A percentile compares a stretch with the other conserved stretches of the same genome.
Conservation (phyloP, 2,888 invertebrate genomes). For the Stenichneumon culpator region DNA sequence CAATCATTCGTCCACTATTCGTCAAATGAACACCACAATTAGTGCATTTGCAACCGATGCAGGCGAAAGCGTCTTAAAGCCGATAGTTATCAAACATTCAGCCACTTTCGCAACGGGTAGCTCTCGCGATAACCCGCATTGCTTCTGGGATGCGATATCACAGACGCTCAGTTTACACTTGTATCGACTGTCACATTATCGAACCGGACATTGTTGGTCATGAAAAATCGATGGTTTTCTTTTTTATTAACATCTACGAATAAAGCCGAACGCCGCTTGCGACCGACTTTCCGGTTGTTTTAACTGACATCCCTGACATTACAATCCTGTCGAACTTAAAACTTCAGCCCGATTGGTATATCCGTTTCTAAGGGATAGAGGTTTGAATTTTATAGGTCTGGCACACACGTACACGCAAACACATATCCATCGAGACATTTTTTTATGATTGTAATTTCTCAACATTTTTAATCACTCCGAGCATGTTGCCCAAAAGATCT, state of each 20-base stretch:
- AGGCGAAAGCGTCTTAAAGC: not conserved
- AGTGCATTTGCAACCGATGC: not conserved
- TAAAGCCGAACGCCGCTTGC: not conserved
- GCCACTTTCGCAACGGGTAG: slow-evolving; percentile 14
- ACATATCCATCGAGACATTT: not conserved
- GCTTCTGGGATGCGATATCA: slow-evolving; percentile 30
- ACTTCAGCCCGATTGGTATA: too few species aligned
- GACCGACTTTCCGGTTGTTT: not conserved
- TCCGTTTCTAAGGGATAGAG: too few species aligned
- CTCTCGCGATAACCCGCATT: slow-evolving; percentile 39
- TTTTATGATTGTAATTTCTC: not conserved
- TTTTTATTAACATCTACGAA: not conserved
- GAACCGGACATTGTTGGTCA: not conserved
- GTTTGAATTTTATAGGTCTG: too few species aligned
- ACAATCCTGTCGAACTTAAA: too few species aligned
- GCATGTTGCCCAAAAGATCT: not conserved
- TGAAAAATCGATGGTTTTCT: not conserved
- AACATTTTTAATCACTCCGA: too few species aligned
- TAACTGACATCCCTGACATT: too few species aligned
- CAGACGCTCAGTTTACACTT: not conserved
- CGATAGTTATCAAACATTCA: slow-evolving; percentile 14
- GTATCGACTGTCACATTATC: not conserved
- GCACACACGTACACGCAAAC: not conserved
- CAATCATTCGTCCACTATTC: too few species aligned
- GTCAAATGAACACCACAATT: too few species aligned